These are phyloP conservation scores for Lepisosteus osseus DNA, from an alignment of 2,113 vertebrate species.

Conservation along the genomic window DNA sequence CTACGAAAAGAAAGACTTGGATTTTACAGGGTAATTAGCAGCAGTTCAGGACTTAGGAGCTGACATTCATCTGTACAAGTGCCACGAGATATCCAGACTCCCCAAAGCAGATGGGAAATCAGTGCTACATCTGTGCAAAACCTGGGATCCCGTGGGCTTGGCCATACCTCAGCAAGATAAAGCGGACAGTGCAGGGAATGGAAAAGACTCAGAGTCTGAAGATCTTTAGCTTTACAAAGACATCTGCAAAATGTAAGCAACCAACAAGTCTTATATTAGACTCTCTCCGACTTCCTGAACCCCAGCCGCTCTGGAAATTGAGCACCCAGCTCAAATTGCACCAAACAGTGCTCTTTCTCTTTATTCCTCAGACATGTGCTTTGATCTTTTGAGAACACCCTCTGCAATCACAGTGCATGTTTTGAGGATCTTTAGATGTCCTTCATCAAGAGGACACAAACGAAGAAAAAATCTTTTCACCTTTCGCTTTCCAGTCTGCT, in stretches of 20 bases:
- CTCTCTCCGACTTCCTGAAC: slow-evolving; percentile 32
- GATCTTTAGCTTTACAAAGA: not conserved
- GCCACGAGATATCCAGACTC: not conserved
- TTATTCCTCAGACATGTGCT: slow-evolving; percentile 29
- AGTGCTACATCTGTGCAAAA: not conserved
- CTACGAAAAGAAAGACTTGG: not conserved
- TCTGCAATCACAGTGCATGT: not conserved
- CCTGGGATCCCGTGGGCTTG: too few species aligned
- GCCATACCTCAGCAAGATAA: not conserved
- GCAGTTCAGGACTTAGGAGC: not conserved
- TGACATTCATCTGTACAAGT: not conserved
- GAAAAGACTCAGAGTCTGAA: too few species aligned
- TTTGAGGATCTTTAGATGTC: not conserved
- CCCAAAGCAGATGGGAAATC: not conserved
- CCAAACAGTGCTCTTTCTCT: slow-evolving; percentile 27
- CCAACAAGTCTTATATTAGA: slow-evolving; percentile 19
- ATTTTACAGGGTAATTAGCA: not conserved
- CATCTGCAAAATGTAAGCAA: slow-evolving; percentile 18
- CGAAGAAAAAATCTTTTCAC: not conserved
- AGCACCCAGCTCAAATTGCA: slow-evolving; percentile 39
- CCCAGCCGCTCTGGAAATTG: slow-evolving; percentile 9
- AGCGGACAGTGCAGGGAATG: not conserved
- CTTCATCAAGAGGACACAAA: not conserved
- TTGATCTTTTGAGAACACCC: slow-evolving; percentile 42
- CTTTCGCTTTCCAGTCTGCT: not conserved